A percentile compares a stretch with the other conserved stretches of the same genome.
These are phyloP conservation scores for Heteromurus nitidus DNA, from an alignment of 2,888 invertebrate species.

Conservation along the genomic window DNA sequence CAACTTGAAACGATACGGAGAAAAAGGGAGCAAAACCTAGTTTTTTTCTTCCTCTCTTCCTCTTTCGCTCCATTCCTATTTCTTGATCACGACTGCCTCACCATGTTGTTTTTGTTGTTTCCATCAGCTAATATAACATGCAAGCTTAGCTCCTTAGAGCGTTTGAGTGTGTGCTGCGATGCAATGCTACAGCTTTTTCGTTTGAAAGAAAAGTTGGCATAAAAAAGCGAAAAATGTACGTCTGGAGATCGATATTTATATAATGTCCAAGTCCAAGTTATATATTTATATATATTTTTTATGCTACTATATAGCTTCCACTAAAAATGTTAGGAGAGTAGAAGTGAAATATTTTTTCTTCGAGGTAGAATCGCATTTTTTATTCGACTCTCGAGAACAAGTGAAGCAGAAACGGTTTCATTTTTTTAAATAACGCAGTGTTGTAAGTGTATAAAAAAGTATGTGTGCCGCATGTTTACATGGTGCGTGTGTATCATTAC, in stretches of 20 bases:
- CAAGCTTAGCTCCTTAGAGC: neutral
- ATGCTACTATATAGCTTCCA: too few species aligned
- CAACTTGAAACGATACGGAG: neutral
- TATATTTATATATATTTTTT: slow-evolving; percentile 15
- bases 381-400: neutral
- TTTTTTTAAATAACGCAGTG: too few species aligned
- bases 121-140: neutral
- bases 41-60: neutral
- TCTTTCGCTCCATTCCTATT: neutral
- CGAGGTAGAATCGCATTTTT: too few species aligned
- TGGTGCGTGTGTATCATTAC: neutral
- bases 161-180: neutral
- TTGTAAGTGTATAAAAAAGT: too few species aligned
- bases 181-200: slow-evolving; percentile 2
- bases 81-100: slow-evolving; percentile 12
- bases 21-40: neutral
- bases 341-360: neutral
- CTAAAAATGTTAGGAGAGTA: neutral
- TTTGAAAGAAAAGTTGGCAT: neutral
- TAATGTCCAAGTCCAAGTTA: slow-evolving; percentile 18
- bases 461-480: too few species aligned
- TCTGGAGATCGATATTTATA: slow-evolving; percentile 25
- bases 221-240: neutral
- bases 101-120: slow-evolving; percentile 20
- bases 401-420: slow-evolving; percentile 12